A percentile compares a stretch with the other conserved stretches of the same genome.
phyloP scores from a whole-genome alignment of 2,797 vertebrate species.

The Schizopygopsis malacanthus region DNA sequence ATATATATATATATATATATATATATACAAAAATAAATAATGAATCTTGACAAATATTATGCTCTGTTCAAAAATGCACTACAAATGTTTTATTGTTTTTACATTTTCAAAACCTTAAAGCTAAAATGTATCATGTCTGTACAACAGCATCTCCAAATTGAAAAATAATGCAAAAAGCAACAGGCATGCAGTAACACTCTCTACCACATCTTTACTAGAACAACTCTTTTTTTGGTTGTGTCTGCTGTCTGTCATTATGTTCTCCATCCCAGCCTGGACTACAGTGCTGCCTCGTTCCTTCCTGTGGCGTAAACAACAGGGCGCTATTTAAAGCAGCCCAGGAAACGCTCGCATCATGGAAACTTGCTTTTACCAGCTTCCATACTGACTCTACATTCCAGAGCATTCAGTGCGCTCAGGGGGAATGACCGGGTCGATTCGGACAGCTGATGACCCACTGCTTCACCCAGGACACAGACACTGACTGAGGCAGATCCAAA shows the following conservation, averaged over 20 bases:
- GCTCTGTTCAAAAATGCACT: neutral
- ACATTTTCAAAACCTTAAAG: neutral
- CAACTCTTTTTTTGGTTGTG: neutral
- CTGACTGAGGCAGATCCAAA: neutral
- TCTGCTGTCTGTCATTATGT: neutral
- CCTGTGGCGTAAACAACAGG: conserved; percentile 70
- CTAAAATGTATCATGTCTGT: neutral
- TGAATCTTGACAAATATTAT: no score
- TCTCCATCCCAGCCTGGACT: neutral
- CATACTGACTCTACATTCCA: conserved; percentile 26
- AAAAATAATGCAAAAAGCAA: neutral
- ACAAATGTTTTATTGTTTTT: neutral
- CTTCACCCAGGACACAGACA: neutral
- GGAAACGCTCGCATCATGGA: conserved; percentile 78
- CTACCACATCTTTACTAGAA: neutral
- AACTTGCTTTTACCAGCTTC: conserved; percentile 64
- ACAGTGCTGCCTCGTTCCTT: conserved; percentile 44
- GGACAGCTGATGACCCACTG: conserved; percentile 18
- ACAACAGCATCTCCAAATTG: neutral
- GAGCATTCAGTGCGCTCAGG: conserved; percentile 56
- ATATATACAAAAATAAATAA: no score
- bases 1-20: no score
- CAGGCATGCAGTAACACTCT: neutral
- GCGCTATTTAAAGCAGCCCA: conserved; percentile 77
- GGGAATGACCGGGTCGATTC: conserved; percentile 19